Evolutionary conservation across 1,140 invertebrate species (phyloP).

Genomic region (Nasonia vitripennis): DNA sequence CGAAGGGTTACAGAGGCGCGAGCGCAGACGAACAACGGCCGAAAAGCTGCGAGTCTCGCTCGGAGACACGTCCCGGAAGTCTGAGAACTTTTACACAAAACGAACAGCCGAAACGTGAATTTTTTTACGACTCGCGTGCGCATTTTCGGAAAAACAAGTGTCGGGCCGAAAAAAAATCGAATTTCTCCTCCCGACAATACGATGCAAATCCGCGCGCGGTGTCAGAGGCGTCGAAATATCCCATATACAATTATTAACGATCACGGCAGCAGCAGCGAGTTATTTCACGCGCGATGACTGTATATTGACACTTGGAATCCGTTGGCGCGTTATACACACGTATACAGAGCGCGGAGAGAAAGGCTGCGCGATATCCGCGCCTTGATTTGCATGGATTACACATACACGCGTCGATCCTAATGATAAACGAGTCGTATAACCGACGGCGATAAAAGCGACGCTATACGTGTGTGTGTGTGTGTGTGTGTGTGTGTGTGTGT

Average conservation of each 20-base stretch:
- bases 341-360: neutral
- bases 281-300: neutral
- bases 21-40: slow-evolving; percentile 3
- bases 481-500: neutral
- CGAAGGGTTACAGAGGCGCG: slow-evolving; percentile 35
- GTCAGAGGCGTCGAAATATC: slow-evolving; percentile 17
- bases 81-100: neutral
- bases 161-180: too few species aligned
- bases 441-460: slow-evolving; percentile 8
- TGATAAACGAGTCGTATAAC: slow-evolving; percentile 39
- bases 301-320: slow-evolving; percentile 18
- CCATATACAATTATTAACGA: slow-evolving; percentile 48
- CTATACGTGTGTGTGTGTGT: too few species aligned
- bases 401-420: slow-evolving; percentile 31
- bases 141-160: too few species aligned
- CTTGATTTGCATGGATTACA: slow-evolving; percentile 45
- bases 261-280: neutral
- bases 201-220: slow-evolving; percentile 27
- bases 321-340: neutral
- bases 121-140: neutral
- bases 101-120: neutral
- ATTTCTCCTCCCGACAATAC: slow-evolving; percentile 5
- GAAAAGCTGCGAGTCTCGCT: slow-evolving; percentile 50
- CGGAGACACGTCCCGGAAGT: slow-evolving; percentile 31
- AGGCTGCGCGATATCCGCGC: slow-evolving; percentile 6